Percentiles rank a stretch among this genome's conserved stretches.
Conservation (phyloP, 2,797 vertebrate species). For the Hafferia zeledoni region DNA sequence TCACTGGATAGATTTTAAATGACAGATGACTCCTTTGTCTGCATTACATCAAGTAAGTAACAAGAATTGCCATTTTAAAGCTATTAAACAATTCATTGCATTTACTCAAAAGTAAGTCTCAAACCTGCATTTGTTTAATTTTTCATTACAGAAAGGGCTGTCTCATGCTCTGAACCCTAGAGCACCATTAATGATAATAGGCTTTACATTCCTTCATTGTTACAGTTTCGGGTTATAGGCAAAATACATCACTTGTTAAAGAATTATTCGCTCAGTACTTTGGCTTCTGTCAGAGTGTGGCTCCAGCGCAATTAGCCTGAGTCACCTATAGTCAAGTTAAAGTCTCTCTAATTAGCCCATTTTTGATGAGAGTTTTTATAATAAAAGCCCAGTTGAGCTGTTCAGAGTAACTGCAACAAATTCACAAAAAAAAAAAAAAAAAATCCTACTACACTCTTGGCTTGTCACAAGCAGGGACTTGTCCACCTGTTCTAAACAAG, state of each 20-base stretch:
- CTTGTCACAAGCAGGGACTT: not conserved
- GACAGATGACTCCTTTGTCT: not conserved
- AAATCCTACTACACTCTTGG: not conserved
- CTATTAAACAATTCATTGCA: not conserved
- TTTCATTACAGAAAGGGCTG: not conserved
- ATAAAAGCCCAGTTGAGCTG: not conserved
- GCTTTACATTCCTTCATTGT: not conserved
- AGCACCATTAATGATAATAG: not conserved
- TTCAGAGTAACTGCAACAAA: not conserved
- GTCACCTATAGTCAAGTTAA: not conserved
- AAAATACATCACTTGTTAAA: conserved; percentile 6
- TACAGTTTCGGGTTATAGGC: not conserved
- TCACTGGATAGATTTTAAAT: conserved; percentile 19
- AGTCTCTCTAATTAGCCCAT: not conserved
- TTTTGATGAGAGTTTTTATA: not conserved
- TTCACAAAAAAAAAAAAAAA: not conserved
- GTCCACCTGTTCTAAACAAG: not conserved
- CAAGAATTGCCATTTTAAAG: not conserved
- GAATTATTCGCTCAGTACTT: conserved; percentile 14
- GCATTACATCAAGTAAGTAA: conserved; percentile 18
- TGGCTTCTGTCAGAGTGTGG: not conserved
- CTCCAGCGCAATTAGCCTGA: conserved; percentile 9
- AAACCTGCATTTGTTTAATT: not conserved
- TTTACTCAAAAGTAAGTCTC: conserved; percentile 5
- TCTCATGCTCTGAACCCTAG: not conserved